Conservation (phyloP, 1,140 invertebrate genomes). For the Parasteatoda tepidariorum region DNA sequence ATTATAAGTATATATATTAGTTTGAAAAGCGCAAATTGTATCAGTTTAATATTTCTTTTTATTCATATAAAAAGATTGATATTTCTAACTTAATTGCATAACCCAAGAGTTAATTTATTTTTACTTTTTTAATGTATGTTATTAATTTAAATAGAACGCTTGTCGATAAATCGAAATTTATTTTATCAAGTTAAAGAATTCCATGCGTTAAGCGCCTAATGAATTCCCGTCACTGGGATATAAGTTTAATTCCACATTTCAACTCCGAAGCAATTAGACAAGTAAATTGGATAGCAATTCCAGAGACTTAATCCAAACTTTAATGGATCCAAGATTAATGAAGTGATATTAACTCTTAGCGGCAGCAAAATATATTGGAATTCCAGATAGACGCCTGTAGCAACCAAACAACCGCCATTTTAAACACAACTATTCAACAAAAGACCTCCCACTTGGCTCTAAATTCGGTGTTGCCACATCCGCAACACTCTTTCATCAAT, state of each 20-base stretch:
- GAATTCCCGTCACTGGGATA: too few relatives aligned
- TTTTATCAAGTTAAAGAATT: too few relatives aligned
- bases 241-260: not conserved
- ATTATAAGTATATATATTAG: too few relatives aligned
- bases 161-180: too few relatives aligned
- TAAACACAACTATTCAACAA: conserved; percentile 46
- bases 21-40: too few relatives aligned
- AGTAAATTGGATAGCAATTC: not conserved
- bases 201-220: too few relatives aligned
- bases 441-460: conserved; percentile 9
- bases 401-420: conserved; percentile 37
- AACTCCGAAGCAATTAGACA: not conserved
- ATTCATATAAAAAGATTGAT: too few relatives aligned
- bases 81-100: too few relatives aligned
- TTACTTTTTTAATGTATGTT: too few relatives aligned
- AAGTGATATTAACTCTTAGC: conserved; percentile 26
- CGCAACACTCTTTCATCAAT: conserved; percentile 47
- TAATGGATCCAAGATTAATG: conserved; percentile 23
- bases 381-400: conserved; percentile 26
- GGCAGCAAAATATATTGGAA: conserved; percentile 31
- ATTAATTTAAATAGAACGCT: too few relatives aligned
- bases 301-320: conserved; percentile 7
- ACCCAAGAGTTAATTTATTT: too few relatives aligned
- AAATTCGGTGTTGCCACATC: conserved; percentile 7
- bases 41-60: too few relatives aligned